Conservation (phyloP, 2,797 vertebrate species). For the Mastacembelus armatus region DNA sequence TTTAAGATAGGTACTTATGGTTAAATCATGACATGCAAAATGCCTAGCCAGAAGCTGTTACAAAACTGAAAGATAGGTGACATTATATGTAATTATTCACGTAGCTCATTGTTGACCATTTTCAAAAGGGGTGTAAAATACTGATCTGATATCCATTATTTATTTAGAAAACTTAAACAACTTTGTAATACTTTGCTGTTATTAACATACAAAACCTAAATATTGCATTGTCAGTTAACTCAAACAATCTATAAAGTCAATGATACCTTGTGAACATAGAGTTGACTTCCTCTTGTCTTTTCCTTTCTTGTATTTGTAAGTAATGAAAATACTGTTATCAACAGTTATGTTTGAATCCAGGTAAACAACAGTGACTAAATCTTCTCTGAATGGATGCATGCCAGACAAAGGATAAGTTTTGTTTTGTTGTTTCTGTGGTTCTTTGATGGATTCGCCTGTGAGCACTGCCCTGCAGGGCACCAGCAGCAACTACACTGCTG, state of each 20-base stretch:
- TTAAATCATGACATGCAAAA: too few species aligned
- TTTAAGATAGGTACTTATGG: too few species aligned
- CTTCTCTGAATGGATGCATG: constrained; percentile 16
- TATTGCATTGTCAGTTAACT: not conserved
- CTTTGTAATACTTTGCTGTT: too few species aligned
- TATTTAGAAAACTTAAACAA: too few species aligned
- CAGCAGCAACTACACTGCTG: constrained; percentile 54
- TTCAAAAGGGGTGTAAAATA: too few species aligned
- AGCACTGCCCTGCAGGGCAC: constrained; percentile 66
- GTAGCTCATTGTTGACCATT: too few species aligned
- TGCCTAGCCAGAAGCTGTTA: too few species aligned
- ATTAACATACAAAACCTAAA: not conserved
- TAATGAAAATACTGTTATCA: constrained; percentile 7
- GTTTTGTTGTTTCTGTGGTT: constrained; percentile 54
- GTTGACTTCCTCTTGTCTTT: not conserved
- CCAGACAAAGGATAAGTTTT: constrained; percentile 70
- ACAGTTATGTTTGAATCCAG: constrained; percentile 14
- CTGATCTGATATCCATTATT: too few species aligned
- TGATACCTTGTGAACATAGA: not conserved
- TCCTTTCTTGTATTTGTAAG: not conserved
- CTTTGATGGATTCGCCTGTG: constrained; percentile 76
- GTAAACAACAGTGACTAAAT: not conserved
- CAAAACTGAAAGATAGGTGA: too few species aligned
- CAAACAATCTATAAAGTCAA: not conserved
- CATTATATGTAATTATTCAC: too few species aligned